Evolutionary conservation across 2,113 vertebrate species (phyloP), one percentile per base, ranked within the genome.

Genomic region (Dasyurus viverrinus): DNA sequence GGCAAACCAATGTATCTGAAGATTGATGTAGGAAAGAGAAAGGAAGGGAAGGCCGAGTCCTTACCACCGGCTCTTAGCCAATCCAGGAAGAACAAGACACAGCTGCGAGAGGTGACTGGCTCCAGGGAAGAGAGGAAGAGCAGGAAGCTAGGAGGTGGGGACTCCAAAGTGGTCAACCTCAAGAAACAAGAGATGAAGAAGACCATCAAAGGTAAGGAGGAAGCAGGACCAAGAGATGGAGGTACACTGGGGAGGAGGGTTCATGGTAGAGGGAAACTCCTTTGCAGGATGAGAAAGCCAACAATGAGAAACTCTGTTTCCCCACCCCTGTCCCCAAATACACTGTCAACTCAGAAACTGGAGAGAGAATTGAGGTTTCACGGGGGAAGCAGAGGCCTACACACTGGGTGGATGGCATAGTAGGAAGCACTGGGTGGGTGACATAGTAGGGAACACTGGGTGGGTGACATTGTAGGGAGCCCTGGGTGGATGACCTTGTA

Each of bases 181-280:
- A 94, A 92, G 53, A 52, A 16, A 92, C 68, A 54, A 54, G 42
- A 42, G n/a, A 8, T 7, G 8, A 84, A 42, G 60, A 95, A n/a
- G 47, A 24, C 26, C 36, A 54, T 68, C 30, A 95, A 94, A 93
- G 53, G 76, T 96, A 68, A 95, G 89, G 84, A 93, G 54, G 30
- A 48, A 89, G 7, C n/a, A 22, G 16, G 8, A 47, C 6, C 42
- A 22, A 53, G 47, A 52, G 14, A 19, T 27, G 48, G 23, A 47
- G 30, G 27, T 11, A 10, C 89, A 89, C 50, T n/a, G 48, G 46
- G 60, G 36, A 89, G 2, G 48, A 0, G 3, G n/a, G n/a, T 6
- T 4, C 36, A 36, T 7, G 36, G 60, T 16, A 5, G 4, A n/a
- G 27, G 57, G 57, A 3, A 68, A 68, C 3, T 68, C 12, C 57